Evolutionary conservation across 2,888 invertebrate genomes (phyloP), one percentile per base, ranked within the genome.

Genomic region (Branchipolynoe longqiensis): DNA sequence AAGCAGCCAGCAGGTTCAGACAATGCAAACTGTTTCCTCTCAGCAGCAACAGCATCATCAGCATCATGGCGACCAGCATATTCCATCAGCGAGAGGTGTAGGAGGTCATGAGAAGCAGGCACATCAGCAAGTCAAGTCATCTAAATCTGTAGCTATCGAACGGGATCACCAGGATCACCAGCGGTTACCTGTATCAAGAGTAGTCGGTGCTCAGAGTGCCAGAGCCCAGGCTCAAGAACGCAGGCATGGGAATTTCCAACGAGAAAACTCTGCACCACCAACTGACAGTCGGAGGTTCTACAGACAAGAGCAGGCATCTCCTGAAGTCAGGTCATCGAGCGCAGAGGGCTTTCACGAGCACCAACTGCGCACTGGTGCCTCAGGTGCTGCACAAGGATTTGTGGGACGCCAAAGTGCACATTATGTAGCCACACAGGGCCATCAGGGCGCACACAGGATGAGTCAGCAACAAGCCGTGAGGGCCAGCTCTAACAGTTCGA

Each of bases 201-300:
- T n/a, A n/a, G n/a, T n/a, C n/a, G n/a, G n/a, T n/a, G n/a, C n/a
- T n/a, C n/a, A n/a, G n/a, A n/a, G n/a, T n/a, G n/a, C n/a, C n/a
- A n/a, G n/a, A n/a, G n/a, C n/a, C n/a, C n/a, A n/a, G n/a, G n/a
- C n/a, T n/a, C n/a, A n/a, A n/a, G n/a, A n/a, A n/a, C n/a, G n/a
- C n/a, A n/a, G n/a, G n/a, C n/a, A 48, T 48, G 18, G 33, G 36
- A 22, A 69, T 33, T 69, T 3, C 25, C 36, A 69, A 38, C 33
- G 78, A 28, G 48, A 78, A 33, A 78, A 48, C 48, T 78, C 78
- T 25, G 78, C 78, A 4, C 78, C 78, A 48, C 41, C n/a, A n/a
- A n/a, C 78, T 25, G 78, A 78, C 0, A 28, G 25, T 0, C 48
- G 28, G 48, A 38, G 69, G 38, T 69, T 69, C 38, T 69, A 36